Percentiles rank a stretch among this genome's conserved stretches.
Evolutionary conservation across 1,140 invertebrate genomes (phyloP).

Genomic region (Helicoverpa zea): DNA sequence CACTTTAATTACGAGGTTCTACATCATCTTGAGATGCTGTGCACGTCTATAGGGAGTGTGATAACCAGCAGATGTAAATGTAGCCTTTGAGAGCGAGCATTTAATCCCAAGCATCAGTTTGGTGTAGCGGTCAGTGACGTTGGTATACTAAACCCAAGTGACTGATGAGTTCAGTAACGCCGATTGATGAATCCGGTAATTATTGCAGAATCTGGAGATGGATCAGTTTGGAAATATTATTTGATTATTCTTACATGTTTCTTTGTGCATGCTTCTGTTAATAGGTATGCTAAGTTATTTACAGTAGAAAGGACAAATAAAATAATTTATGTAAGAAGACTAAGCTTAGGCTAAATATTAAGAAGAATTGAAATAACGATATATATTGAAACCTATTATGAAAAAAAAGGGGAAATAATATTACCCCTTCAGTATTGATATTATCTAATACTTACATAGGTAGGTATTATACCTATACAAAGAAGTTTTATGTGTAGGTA

Average conservation of each 20-base stretch:
- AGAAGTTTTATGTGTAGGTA: too few relatives aligned
- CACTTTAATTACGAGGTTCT: neutral
- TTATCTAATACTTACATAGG: too few relatives aligned
- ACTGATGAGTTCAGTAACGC: neutral
- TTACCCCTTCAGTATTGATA: too few relatives aligned
- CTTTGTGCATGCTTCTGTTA: too few relatives aligned
- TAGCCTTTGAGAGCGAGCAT: conserved; percentile 8
- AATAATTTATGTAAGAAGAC: too few relatives aligned
- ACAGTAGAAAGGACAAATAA: too few relatives aligned
- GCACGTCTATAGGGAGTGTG: neutral
- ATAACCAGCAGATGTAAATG: conserved; percentile 17
- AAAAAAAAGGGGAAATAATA: too few relatives aligned
- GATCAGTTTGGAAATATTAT: neutral
- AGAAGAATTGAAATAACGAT: too few relatives aligned
- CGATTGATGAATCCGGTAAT: neutral
- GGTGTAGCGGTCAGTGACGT: neutral
- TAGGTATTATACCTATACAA: too few relatives aligned
- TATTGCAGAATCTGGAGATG: neutral
- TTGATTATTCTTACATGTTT: neutral
- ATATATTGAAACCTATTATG: too few relatives aligned
- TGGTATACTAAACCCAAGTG: neutral
- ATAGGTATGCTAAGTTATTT: too few relatives aligned
- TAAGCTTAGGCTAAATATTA: too few relatives aligned
- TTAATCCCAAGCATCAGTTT: neutral
- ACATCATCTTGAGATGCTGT: neutral